Percentiles rank a stretch among this genome's conserved stretches.
These are phyloP conservation scores for Rutpela maculata DNA, from an alignment of 2,888 invertebrate genomes.

Conservation along the genomic window DNA sequence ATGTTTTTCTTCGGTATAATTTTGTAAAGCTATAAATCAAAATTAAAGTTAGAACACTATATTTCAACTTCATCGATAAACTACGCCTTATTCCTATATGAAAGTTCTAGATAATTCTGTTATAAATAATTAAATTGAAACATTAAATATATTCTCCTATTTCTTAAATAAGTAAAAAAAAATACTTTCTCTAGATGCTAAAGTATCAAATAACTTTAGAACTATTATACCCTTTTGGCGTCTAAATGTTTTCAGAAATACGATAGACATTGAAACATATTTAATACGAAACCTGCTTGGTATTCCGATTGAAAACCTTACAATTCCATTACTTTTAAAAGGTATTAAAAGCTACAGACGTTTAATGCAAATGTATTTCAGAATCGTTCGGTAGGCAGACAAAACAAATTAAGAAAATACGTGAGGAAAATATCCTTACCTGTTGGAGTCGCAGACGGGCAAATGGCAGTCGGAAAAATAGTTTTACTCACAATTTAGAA, in stretches of 20 bases:
- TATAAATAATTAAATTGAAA: too few species aligned
- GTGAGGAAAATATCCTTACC: neutral
- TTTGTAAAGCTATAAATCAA: too few species aligned
- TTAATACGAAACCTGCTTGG: neutral
- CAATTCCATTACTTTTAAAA: neutral
- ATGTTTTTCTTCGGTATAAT: too few species aligned
- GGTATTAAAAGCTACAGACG: neutral
- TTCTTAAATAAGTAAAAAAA: too few species aligned
- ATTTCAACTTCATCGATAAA: too few species aligned
- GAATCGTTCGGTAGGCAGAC: neutral
- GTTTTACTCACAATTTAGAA: neutral
- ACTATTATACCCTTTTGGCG: neutral
- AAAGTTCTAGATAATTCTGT: too few species aligned
- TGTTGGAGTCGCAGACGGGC: neutral
- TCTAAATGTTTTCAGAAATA: neutral
- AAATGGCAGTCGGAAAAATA: neutral
- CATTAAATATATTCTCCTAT: too few species aligned
- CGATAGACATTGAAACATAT: neutral
- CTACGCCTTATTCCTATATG: too few species aligned
- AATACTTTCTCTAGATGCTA: too few species aligned
- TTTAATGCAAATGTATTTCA: conserved; percentile 3
- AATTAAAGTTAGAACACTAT: too few species aligned
- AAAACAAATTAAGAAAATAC: conserved; percentile 4
- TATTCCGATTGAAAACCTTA: neutral
- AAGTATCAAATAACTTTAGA: too few species aligned